Base-by-base conservation (phyloP, 2,113 vertebrate genomes). In the Chauna torquata region DNA sequence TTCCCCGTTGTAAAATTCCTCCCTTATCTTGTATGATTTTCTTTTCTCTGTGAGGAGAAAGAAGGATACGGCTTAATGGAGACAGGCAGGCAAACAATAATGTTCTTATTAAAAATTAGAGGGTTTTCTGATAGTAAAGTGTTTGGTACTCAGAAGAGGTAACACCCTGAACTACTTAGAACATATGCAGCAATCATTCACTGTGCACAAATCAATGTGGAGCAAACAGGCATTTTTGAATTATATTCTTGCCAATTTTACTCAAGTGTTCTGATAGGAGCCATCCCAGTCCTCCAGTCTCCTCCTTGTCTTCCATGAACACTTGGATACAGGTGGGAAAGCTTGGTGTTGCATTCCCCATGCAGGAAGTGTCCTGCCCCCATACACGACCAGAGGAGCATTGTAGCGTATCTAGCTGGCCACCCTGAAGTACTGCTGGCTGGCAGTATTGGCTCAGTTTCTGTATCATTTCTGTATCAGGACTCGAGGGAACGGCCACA, bases 361-460 rank as follows among this genome's bases (percentile, higher is more conserved):
- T 11, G 23, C 40, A 61, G 15, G 2, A 45, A 57, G 5, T 55
- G 24, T 34, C 0, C 0, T 65, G n/a, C 32, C 25, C n/a, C 15
- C 15, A 30, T 34, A 61, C 7, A 12, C 23, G 50, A 71, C 40
- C 7, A 8, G 6, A 6, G 5, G 24, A 19, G 1, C 40, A 3
- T 45, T 75, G 71, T 16, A 57, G n/a, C 11, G 18, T 22, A 40
- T 70, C 23, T n/a, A 45, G 10, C 9, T 36, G 25, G 69, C 36
- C 11, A 18, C 65, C 16, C 25, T n/a, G 13, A 74, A 78, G 18
- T 28, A 8, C n/a, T 57, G 22, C 25, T 27, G 12, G 11, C 25
- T 32, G 85, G 10, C 20, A n/a, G 8, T 47, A 17, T 20, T 69
- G 38, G 30, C 12, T 64, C 74, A 16, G 4, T 12, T 84, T 49